Conservation (phyloP, 1,140 invertebrate species). For the Scaptomyza pallida region DNA sequence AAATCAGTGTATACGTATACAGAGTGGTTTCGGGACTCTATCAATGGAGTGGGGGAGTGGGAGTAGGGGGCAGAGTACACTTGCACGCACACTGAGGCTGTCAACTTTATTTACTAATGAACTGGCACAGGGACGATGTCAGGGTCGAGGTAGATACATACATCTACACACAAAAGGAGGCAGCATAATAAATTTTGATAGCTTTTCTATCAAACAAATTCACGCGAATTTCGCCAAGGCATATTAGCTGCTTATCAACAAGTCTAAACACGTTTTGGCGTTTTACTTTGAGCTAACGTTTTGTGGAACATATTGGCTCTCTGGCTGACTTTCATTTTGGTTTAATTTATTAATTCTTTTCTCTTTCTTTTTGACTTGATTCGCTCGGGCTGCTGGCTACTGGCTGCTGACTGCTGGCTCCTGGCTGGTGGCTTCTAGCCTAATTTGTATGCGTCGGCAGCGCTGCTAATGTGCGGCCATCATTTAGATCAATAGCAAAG, state of each 20-base stretch:
- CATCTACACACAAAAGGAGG: too few relatives aligned
- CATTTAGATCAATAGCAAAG: slow-evolving; percentile 76
- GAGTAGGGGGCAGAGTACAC: too few relatives aligned
- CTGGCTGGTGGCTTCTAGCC: slow-evolving; percentile 25
- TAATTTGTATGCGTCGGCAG: slow-evolving; percentile 77
- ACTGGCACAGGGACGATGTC: slow-evolving; percentile 48
- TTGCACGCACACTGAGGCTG: slow-evolving; percentile 43
- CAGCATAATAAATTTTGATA: slow-evolving; percentile 21
- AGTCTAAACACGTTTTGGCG: slow-evolving; percentile 6
- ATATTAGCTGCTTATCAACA: background rate
- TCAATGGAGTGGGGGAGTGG: slow-evolving; percentile 47
- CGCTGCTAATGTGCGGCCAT: slow-evolving; percentile 75
- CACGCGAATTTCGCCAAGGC: slow-evolving; percentile 20
- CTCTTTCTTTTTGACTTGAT: slow-evolving; percentile 39
- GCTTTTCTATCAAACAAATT: slow-evolving; percentile 21
- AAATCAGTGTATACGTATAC: slow-evolving; percentile 62
- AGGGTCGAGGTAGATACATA: slow-evolving; percentile 10
- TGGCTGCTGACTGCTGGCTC: too few relatives aligned
- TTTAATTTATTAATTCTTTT: slow-evolving; percentile 79
- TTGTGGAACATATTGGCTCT: slow-evolving; percentile 28
- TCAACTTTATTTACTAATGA: slow-evolving; percentile 81
- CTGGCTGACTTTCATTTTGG: slow-evolving; percentile 55
- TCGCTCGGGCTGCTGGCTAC: slow-evolving; percentile 6
- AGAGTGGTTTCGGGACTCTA: background rate
- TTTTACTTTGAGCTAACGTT: background rate